Percentiles rank a stretch among this genome's conserved stretches.
phyloP scores from a whole-genome alignment of 2,888 invertebrate genomes.

The Thymelicus sylvestris region DNA sequence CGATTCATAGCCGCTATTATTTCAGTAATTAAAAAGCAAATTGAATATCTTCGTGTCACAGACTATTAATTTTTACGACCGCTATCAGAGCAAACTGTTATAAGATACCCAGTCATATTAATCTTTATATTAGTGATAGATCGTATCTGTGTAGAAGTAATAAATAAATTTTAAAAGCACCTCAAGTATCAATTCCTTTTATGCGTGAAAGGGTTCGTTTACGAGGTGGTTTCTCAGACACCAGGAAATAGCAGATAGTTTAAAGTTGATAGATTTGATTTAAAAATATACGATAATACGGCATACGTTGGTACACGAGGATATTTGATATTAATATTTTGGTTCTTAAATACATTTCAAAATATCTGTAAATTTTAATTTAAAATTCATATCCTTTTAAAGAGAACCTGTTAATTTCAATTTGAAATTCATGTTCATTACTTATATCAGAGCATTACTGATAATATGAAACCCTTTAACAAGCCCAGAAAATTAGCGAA shows the following conservation, averaged over 20 bases:
- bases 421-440: too few relatives aligned
- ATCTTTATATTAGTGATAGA: slow-evolving; percentile 68
- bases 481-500: not conserved
- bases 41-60: slow-evolving; percentile 69
- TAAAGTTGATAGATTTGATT: slow-evolving; percentile 2
- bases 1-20: slow-evolving; percentile 33
- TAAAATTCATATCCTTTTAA: too few relatives aligned
- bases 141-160: slow-evolving; percentile 64
- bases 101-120: slow-evolving; percentile 55
- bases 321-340: too few relatives aligned
- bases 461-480: not conserved
- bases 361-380: too few relatives aligned
- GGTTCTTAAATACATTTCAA: too few relatives aligned
- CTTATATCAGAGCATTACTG: too few relatives aligned
- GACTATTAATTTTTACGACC: slow-evolving; percentile 77
- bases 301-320: not conserved
- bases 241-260: not conserved
- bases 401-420: too few relatives aligned
- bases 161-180: slow-evolving; percentile 64
- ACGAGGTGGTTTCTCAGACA: slow-evolving; percentile 18
- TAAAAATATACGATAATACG: not conserved
- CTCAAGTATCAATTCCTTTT: slow-evolving; percentile 30
- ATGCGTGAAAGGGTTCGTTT: slow-evolving; percentile 44
- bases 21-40: slow-evolving; percentile 71
- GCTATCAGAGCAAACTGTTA: slow-evolving; percentile 57